phyloP scores from a whole-genome alignment of 1,140 invertebrate species.

The Drosophila paulistorum region DNA sequence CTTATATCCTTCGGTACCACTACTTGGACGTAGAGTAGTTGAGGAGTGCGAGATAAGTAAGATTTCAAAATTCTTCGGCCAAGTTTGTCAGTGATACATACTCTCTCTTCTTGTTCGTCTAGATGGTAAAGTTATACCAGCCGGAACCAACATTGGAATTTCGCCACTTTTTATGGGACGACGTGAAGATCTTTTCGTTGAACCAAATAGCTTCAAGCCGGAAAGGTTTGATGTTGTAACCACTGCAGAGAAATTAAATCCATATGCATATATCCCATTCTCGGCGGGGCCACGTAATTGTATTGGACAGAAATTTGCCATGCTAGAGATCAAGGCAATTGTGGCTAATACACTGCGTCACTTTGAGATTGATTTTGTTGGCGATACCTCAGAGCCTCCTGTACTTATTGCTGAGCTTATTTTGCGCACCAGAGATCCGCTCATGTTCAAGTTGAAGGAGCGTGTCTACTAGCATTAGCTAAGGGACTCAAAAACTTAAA shows the following conservation, averaged over 20 bases:
- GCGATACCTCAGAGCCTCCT: conserved; percentile 78
- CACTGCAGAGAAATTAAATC: conserved; percentile 83
- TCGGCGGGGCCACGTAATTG: conserved; percentile 87
- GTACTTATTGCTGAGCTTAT: conserved; percentile 83
- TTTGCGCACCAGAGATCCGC: conserved; percentile 80
- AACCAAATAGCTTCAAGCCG: conserved; percentile 87
- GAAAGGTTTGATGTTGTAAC: conserved; percentile 87
- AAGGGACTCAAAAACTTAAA: background rate
- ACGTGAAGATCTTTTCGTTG: conserved; percentile 84
- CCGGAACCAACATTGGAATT: conserved; percentile 84
- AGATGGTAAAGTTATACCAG: conserved; percentile 84
- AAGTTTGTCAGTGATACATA: conserved; percentile 13
- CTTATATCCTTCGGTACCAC: conserved; percentile 87
- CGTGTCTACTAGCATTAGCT: conserved; percentile 39
- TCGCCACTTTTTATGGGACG: conserved; percentile 85
- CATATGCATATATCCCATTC: conserved; percentile 86
- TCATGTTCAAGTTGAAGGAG: conserved; percentile 74
- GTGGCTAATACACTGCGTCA: conserved; percentile 87
- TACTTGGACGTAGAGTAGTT: conserved; percentile 84
- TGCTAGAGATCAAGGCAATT: conserved; percentile 90
- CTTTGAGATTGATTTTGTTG: conserved; percentile 84
- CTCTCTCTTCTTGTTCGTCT: conserved; percentile 31
- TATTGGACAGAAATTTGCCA: conserved; percentile 91
- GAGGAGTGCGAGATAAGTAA: conserved; percentile 84
- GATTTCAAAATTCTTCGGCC: background rate